Base-by-base conservation (phyloP, 2,797 vertebrate species). In the Danio choprae region DNA sequence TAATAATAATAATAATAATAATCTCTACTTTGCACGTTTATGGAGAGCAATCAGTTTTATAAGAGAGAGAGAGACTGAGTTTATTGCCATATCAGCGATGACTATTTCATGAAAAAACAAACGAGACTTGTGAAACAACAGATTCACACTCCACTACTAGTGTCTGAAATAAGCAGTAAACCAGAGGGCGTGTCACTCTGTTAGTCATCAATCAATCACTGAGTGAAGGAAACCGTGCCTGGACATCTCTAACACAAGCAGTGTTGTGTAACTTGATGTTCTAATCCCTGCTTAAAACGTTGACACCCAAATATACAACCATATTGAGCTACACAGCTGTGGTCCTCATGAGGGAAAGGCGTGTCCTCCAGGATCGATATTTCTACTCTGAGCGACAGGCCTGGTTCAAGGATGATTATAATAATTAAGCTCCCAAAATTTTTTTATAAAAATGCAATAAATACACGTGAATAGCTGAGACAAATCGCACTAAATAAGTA, bases 151-250 rank as follows among this genome's bases (percentile, higher is more conserved):
- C 13, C 18, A 22, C 22, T 5, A 11, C 36, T 20, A 41, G 36
- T 3, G 16, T 44, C 5, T 15, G 22, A 67, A 58, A 29, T 38
- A 4, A 56, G 40, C 74, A 7, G 36, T 15, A 36, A 58, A 48
- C 7, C 40, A 7, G 63, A 58, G 75, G 64, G 75, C 16, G 63
- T 77, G 75, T 48, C 53, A 48, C 41, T 0, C 16, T 56, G 16
- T 59, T 16, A 48, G 74, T 44, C n/a, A 68, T 68, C 64, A 69
- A 62, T 50, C 56, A 74, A 50, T 59, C 40, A 48, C 64, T 67
- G 40, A 77, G 56, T 9, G 20, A 67, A 44, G 4, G 18, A 55
- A 10, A 29, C 71, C 4, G 1, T 44, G 40, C 76, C 20, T 76
- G 20, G 0, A 65, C 40, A 56, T 56, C 40, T 56, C 20, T 3